A percentile compares a stretch with the other conserved stretches of the same genome.
Conservation (phyloP, 2,888 invertebrate species). For the Belgica antarctica region DNA sequence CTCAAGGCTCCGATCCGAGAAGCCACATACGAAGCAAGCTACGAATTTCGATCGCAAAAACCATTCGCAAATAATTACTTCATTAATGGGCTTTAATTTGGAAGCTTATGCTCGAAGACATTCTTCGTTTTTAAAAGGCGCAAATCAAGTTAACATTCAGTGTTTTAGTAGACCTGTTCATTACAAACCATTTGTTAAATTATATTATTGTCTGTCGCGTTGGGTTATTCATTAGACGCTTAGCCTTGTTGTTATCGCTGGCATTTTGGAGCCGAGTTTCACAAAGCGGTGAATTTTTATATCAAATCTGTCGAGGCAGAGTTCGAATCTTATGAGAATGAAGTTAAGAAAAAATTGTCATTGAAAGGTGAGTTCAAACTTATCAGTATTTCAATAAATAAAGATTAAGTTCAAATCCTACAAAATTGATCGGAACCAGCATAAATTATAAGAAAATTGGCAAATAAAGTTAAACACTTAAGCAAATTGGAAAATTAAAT, state of each 20-base stretch:
- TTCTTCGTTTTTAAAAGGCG: background rate
- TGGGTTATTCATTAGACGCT: slow-evolving; percentile 12
- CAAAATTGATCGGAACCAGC: too few relatives aligned
- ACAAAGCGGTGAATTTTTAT: background rate
- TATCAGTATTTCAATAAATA: too few relatives aligned
- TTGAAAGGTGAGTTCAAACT: too few relatives aligned
- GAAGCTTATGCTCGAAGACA: background rate
- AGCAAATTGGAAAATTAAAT: too few relatives aligned
- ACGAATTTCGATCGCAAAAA: slow-evolving; percentile 4
- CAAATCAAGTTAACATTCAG: too few relatives aligned
- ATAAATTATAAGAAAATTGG: too few relatives aligned
- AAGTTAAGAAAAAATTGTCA: too few relatives aligned
- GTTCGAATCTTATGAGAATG: too few relatives aligned
- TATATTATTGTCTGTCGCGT: slow-evolving; percentile 10
- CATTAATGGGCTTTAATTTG: slow-evolving; percentile 38
- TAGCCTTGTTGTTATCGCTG: slow-evolving; percentile 6
- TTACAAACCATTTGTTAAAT: slow-evolving; percentile 24
- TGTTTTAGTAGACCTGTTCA: too few relatives aligned
- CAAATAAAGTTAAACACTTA: too few relatives aligned
- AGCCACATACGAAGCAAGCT: slow-evolving; percentile 1
- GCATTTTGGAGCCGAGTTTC: background rate
- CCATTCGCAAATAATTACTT: slow-evolving; percentile 35
- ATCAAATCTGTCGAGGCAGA: background rate
- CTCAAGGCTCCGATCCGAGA: background rate
- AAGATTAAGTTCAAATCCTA: too few relatives aligned